Base-by-base conservation (phyloP, 2,888 invertebrate species). In the Chymomyza fuscimana region DNA sequence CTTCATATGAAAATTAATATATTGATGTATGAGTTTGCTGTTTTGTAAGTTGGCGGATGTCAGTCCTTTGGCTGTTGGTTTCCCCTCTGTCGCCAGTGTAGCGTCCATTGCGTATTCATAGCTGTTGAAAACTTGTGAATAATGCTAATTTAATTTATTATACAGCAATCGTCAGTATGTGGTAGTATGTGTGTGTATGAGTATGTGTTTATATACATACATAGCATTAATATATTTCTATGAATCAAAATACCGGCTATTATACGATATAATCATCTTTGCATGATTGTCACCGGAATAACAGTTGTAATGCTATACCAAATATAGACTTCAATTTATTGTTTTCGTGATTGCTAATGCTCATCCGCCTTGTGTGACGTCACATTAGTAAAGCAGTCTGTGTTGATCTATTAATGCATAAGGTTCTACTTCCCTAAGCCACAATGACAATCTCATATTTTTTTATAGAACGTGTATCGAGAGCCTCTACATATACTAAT, bases 101-200 rank as follows among this genome's bases (percentile, higher is more conserved):
- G 54, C 65, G 69, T 63, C 50, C 74, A 79, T 87, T 87, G 71
- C 40, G 75, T 84, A 86, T 83, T 83, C 83, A 83, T 83, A 66
- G 73, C 79, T 68, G 60, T 60, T 62, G 29, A 74, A 78, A 74
- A 68, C 69, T 74, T 74, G 61, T 85, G 81, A 85, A 85, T 87
- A 88, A 86, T 84, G 74, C 73, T 80, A 85, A 85, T 87, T 80
- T 73, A 64, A 75, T 77, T 71, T 72, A 70, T 67, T 69, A 40
- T 66, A n/a, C 46, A 22, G 36, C 40, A 40, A 12, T 12, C 16
- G 51, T 29, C 15, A 40, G 10, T 40, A 12, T 9, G 9, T n/a
- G 54, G n/a, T 1, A 5, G 16, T 58, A n/a, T n/a, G n/a, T n/a
- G n/a, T n/a, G n/a, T n/a, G n/a, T n/a, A n/a, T n/a, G n/a, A n/a